phyloP scores from a whole-genome alignment of 1,140 invertebrate genomes.

The Bombus confusus region DNA sequence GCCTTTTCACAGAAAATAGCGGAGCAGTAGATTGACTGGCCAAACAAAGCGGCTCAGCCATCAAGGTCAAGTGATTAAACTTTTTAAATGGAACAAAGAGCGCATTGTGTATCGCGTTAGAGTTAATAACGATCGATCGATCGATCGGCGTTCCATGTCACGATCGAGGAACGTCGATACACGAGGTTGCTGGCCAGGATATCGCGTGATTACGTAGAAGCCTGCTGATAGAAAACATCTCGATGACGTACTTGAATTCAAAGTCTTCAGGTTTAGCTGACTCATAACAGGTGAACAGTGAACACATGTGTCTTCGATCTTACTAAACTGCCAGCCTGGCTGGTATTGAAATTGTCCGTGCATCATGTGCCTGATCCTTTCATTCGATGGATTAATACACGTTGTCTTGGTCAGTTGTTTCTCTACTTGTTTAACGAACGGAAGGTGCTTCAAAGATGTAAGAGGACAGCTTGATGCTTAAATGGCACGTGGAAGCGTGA shows the following conservation, averaged over 20 bases:
- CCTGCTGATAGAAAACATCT: conserved; percentile 33
- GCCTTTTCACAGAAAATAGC: neutral
- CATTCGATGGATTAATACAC: neutral
- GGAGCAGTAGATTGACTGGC: too few relatives aligned
- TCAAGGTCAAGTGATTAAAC: neutral
- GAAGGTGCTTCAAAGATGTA: neutral
- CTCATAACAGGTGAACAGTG: conserved; percentile 64
- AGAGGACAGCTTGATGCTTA: conserved; percentile 12
- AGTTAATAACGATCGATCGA: conserved; percentile 38
- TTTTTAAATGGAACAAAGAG: neutral
- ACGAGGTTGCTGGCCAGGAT: conserved; percentile 55
- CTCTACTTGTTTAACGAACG: conserved; percentile 8
- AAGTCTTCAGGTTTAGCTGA: conserved; percentile 61
- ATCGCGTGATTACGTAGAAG: conserved; percentile 40
- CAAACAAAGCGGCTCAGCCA: neutral
- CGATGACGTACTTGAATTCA: conserved; percentile 27
- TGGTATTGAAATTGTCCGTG: conserved; percentile 33
- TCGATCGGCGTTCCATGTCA: conserved; percentile 42
- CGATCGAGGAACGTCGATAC: conserved; percentile 22
- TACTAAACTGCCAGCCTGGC: neutral
- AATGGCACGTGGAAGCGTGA: conserved; percentile 22
- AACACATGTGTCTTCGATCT: conserved; percentile 53
- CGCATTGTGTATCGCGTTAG: conserved; percentile 6
- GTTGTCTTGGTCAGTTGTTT: conserved; percentile 20
- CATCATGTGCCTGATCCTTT: neutral